A percentile compares a stretch with the other conserved stretches of the same genome.
Evolutionary conservation across 2,797 vertebrate genomes (phyloP).

Genomic region (Gadopsis bispinosus): DNA sequence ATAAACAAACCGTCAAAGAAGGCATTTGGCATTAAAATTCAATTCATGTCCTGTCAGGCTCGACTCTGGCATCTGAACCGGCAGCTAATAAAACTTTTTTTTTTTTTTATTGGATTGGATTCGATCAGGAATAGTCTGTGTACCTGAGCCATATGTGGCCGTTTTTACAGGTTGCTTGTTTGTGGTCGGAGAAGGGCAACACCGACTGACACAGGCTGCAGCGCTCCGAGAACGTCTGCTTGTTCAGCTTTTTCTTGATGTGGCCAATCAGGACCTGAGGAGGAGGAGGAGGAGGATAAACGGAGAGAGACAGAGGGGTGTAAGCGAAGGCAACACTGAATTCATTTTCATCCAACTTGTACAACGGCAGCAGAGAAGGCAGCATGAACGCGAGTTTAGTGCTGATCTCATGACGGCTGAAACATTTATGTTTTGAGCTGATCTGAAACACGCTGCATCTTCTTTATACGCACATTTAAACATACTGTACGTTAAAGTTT

Average conservation of each 20-base stretch:
- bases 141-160: conserved; percentile 98
- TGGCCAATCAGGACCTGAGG: conserved; percentile 95
- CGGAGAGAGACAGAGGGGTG: neutral
- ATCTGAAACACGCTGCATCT: neutral
- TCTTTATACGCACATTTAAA: too few species aligned
- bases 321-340: neutral
- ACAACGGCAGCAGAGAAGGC: neutral
- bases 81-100: conserved; percentile 33
- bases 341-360: neutral
- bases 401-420: neutral
- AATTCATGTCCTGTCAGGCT: conserved; percentile 52
- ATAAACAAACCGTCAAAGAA: conserved; percentile 72
- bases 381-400: neutral
- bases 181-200: conserved; percentile 92
- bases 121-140: neutral
- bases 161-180: conserved; percentile 89
- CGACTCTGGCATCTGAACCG: conserved; percentile 18
- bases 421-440: neutral
- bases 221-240: conserved; percentile 94
- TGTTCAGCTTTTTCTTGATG: conserved; percentile 96
- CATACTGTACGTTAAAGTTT: too few species aligned
- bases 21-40: conserved; percentile 62
- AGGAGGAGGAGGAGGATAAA: neutral
- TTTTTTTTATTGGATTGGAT: conserved; percentile 21
- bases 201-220: conserved; percentile 93